Percentiles rank a stretch among this genome's conserved stretches.
phyloP scores from a whole-genome alignment of 1,140 invertebrate species.

The Bradysia coprophila region DNA sequence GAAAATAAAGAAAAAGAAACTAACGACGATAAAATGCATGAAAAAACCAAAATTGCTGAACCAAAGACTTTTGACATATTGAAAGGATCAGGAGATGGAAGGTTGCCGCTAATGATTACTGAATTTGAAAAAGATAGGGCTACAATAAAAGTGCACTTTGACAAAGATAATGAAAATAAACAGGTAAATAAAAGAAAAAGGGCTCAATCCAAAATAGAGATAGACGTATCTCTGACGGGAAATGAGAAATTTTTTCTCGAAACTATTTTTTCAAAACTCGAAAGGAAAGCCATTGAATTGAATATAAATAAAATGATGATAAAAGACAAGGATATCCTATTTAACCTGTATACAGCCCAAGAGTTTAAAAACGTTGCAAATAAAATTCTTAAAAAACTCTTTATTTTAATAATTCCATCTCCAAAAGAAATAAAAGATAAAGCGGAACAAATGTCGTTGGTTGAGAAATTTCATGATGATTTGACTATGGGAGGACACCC shows the following conservation, averaged over 20 bases:
- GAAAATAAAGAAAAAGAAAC: neutral
- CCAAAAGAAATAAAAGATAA: neutral
- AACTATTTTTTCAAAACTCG: neutral
- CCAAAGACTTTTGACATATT: too few species aligned
- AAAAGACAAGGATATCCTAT: neutral
- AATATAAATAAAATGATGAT: neutral
- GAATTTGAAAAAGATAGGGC: too few species aligned
- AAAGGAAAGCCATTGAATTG: neutral
- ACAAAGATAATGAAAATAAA: too few species aligned
- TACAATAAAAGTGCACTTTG: too few species aligned
- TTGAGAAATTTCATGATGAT: conserved; percentile 2
- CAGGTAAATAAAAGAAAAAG: too few species aligned
- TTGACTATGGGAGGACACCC: conserved; percentile 7
- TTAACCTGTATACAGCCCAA: neutral
- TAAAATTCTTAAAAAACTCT: neutral
- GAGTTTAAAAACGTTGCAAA: neutral
- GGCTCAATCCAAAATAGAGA: neutral
- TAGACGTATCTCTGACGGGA: neutral
- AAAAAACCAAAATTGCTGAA: neutral
- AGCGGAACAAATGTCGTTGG: neutral
- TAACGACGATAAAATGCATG: neutral
- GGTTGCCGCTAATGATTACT: too few species aligned
- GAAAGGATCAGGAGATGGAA: too few species aligned
- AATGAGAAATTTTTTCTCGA: neutral
- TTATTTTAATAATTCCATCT: neutral